Evolutionary conservation across 2,888 invertebrate genomes (phyloP).

Genomic region (Eurois occulta): DNA sequence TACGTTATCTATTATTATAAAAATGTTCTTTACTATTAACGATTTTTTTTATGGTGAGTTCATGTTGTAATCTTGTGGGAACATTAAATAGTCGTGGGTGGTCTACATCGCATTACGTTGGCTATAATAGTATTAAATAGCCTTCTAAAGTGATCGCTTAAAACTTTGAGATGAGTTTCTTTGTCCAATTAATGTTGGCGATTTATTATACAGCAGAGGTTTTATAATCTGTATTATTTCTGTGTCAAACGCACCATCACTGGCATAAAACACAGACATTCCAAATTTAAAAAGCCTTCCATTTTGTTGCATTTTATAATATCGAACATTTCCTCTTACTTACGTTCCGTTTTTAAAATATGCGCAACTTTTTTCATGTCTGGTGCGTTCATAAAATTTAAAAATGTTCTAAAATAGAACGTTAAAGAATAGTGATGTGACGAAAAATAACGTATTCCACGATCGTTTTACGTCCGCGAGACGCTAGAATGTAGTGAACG

Average conservation of each 20-base stretch:
- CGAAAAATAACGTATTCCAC: constrained; percentile 81
- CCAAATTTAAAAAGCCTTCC: neutral
- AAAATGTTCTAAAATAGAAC: constrained; percentile 58
- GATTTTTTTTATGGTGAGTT: constrained; percentile 38
- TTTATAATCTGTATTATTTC: constrained; percentile 4
- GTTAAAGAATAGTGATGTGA: constrained; percentile 70
- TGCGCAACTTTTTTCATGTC: constrained; percentile 38
- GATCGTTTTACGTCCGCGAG: constrained; percentile 78
- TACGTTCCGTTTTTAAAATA: constrained; percentile 40
- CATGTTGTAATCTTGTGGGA: constrained; percentile 53
- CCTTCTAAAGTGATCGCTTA: constrained; percentile 31
- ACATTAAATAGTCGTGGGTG: constrained; percentile 53
- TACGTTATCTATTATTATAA: constrained; percentile 19
- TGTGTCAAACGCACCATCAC: constrained; percentile 14
- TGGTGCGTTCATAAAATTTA: constrained; percentile 45
- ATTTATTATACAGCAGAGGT: constrained; percentile 26
- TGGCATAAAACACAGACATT: neutral
- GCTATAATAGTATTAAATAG: constrained; percentile 35
- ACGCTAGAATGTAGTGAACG: constrained; percentile 74
- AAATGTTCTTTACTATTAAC: constrained; percentile 32
- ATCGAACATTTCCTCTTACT: constrained; percentile 11
- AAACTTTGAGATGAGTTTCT: constrained; percentile 48
- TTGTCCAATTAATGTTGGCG: constrained; percentile 49
- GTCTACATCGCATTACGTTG: constrained; percentile 50
- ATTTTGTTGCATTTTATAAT: constrained; percentile 26